phyloP scores from a whole-genome alignment of 2,888 invertebrate species.

The Desoria tigrina region DNA sequence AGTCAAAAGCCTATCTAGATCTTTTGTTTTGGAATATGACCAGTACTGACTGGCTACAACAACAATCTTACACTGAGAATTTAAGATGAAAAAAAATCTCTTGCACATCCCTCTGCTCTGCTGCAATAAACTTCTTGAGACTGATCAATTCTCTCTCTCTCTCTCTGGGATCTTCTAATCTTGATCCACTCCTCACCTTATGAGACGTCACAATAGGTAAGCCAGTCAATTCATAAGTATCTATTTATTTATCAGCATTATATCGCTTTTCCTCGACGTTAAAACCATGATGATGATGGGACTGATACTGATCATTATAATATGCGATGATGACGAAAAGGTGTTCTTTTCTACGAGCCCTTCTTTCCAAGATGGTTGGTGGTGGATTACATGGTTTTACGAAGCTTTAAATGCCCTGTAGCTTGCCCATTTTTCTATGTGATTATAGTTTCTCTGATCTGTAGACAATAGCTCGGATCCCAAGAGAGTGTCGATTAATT shows the following conservation, averaged over 20 bases:
- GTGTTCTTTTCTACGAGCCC: constrained; percentile 4
- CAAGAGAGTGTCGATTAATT: constrained; percentile 29
- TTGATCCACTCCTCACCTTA: constrained; percentile 18
- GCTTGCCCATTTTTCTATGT: too few relatives aligned
- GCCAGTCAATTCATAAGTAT: constrained; percentile 18
- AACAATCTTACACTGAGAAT: neutral
- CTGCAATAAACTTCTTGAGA: constrained; percentile 10
- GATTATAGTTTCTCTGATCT: too few relatives aligned
- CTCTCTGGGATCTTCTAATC: constrained; percentile 15
- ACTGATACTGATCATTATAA: neutral
- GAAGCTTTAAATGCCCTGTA: too few relatives aligned
- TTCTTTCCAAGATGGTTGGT: neutral
- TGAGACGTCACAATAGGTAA: constrained; percentile 16
- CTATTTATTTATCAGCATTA: constrained; percentile 16
- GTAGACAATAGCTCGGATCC: neutral
- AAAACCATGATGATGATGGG: constrained; percentile 8
- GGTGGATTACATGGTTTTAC: too few relatives aligned
- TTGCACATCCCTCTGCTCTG: neutral
- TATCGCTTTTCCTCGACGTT: constrained; percentile 1
- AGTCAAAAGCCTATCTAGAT: constrained; percentile 17
- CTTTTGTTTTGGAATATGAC: too few relatives aligned
- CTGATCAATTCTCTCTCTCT: constrained; percentile 16
- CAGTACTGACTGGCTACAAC: too few relatives aligned
- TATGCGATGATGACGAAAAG: constrained; percentile 1
- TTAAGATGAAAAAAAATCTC: neutral